phyloP scores from a whole-genome alignment of 2,888 invertebrate genomes.

The Crocallis elinguaria region DNA sequence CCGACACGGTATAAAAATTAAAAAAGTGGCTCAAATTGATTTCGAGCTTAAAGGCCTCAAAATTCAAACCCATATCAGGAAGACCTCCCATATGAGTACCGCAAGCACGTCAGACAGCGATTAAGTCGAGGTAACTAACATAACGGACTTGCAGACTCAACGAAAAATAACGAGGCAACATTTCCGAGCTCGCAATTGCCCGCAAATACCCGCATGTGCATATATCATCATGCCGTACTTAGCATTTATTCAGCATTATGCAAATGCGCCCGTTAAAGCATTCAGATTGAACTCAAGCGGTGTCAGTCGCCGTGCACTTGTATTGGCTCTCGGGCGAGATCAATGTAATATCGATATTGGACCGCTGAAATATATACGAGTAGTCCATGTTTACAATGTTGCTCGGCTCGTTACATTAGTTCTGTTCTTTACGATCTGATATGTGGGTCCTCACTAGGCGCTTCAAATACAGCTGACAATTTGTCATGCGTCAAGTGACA shows the following conservation, averaged over 20 bases:
- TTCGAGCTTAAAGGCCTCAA: neutral
- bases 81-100: neutral
- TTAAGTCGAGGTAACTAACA: conserved; percentile 10
- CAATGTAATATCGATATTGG: conserved; percentile 28
- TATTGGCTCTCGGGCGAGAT: conserved; percentile 4
- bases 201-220: conserved; percentile 7
- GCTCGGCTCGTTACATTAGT: neutral
- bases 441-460: neutral
- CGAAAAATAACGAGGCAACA: conserved; percentile 23
- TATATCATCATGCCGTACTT: conserved; percentile 15
- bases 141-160: conserved; percentile 14
- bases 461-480: neutral
- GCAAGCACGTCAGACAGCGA: neutral
- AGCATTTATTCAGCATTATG: conserved; percentile 28
- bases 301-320: conserved; percentile 24
- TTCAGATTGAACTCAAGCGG: conserved; percentile 36
- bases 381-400: conserved; percentile 1
- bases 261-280: conserved; percentile 33
- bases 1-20: too few relatives aligned
- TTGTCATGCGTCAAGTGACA: too few relatives aligned
- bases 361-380: conserved; percentile 26
- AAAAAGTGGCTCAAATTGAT: too few relatives aligned
- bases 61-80: neutral
- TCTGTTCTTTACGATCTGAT: neutral
- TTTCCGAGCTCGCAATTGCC: conserved; percentile 17